Percentiles rank a stretch among this genome's conserved stretches.
Evolutionary conservation across 2,113 vertebrate species (phyloP).

Genomic region (Pogonocichla stellata): DNA sequence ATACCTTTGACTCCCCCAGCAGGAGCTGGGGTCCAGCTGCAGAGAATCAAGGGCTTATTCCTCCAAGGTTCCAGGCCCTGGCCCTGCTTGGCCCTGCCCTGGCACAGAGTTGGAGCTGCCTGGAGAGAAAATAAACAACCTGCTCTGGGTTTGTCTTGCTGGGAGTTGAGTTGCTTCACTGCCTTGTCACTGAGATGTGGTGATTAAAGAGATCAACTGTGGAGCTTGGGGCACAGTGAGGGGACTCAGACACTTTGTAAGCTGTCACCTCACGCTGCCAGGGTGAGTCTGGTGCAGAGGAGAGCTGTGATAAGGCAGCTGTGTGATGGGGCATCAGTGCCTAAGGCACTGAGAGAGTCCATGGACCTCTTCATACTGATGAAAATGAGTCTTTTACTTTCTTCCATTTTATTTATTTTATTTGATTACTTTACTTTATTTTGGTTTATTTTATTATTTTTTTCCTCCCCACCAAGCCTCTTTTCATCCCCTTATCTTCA

Average conservation of each 20-base stretch:
- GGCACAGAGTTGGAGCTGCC: background rate
- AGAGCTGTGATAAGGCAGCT: conserved; percentile 42
- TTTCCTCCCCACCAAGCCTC: background rate
- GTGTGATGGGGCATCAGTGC: background rate
- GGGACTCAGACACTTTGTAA: background rate
- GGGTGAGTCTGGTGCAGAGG: background rate
- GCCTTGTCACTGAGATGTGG: background rate
- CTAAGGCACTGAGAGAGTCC: background rate
- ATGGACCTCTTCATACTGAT: background rate
- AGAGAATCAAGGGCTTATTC: background rate
- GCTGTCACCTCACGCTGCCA: conserved; percentile 1
- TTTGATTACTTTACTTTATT: background rate
- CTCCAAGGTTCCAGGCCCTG: background rate
- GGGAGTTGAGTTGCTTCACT: background rate
- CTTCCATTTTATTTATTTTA: background rate
- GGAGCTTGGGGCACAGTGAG: conserved; percentile 3
- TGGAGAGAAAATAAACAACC: background rate
- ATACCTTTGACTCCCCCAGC: background rate
- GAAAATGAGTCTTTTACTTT: background rate
- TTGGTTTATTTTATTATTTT: background rate
- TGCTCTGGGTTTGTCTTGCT: conserved; percentile 9
- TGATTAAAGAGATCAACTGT: background rate
- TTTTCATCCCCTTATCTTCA: conserved; percentile 46
- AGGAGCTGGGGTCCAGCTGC: background rate
- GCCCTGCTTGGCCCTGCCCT: background rate